Evolutionary conservation across 2,888 invertebrate species (phyloP), one percentile per base, ranked within the genome.

Genomic region (Heterodera filipjevi): DNA sequence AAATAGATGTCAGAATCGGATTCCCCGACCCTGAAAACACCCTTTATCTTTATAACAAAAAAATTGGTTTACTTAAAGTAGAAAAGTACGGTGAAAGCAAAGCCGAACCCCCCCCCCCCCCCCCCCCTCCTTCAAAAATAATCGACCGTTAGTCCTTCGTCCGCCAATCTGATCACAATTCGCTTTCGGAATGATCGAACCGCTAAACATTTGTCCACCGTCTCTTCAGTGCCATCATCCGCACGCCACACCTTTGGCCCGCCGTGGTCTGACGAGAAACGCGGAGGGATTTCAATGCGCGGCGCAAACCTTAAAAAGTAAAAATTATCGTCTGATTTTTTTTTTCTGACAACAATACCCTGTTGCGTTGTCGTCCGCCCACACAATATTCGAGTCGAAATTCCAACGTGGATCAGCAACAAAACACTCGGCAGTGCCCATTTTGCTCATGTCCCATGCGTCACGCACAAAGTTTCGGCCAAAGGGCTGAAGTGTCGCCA

Each of bases 111-210:
- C n/a, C n/a, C n/a, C n/a, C n/a, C n/a, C n/a, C n/a, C n/a, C n/a
- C n/a, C n/a, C n/a, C n/a, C n/a, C n/a, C n/a, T n/a, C n/a, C n/a
- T n/a, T n/a, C n/a, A n/a, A n/a, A n/a, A n/a, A n/a, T n/a, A n/a
- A n/a, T 32, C 66, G 33, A 66, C 66, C 66, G 66, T 66, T 14
- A 66, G 30, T 19, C 66, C 66, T 33, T 66, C 66, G 66, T 66
- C 66, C 32, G 66, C 66, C 32, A 66, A 33, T 66, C 30, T 66
- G 66, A 66, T 66, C 32, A 66, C 33, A 33, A 66, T 66, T 33
- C 66, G 66, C 2, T 66, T 66, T 33, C 30, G 66, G 12, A 66
- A 66, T 14, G 5, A 6, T 32, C 16, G n/a, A 2, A 33, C 30
- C 32, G 66, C 66, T 32, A 66, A 12, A 33, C 66, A 66, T 30